Percentiles rank a stretch among this genome's conserved stretches.
Evolutionary conservation across 2,888 invertebrate species (phyloP).

Genomic region (Bhutanitis thaidina): DNA sequence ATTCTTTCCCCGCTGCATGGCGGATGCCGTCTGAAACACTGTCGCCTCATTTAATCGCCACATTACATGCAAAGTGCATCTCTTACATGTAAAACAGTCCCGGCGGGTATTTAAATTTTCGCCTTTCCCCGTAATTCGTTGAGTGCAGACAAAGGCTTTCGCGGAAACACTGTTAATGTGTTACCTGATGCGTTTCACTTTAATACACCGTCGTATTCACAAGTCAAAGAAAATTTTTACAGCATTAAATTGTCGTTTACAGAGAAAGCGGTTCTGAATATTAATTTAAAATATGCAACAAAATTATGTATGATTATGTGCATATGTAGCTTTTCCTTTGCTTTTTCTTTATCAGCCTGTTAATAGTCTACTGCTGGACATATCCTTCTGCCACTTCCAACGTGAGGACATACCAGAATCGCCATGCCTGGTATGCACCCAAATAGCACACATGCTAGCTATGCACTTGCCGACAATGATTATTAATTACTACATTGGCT

Average conservation of each 20-base stretch:
- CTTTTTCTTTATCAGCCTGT: too few relatives aligned
- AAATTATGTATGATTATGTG: too few relatives aligned
- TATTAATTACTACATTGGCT: too few relatives aligned
- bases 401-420: too few relatives aligned
- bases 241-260: neutral
- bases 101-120: constrained; percentile 76
- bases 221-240: constrained; percentile 11
- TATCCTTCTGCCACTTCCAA: too few relatives aligned
- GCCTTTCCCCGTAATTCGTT: constrained; percentile 70
- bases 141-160: constrained; percentile 71
- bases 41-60: constrained; percentile 65
- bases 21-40: constrained; percentile 32
- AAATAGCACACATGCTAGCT: too few relatives aligned
- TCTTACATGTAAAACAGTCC: constrained; percentile 76
- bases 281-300: too few relatives aligned
- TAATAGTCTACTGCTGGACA: too few relatives aligned
- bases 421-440: too few relatives aligned
- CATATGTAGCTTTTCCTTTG: too few relatives aligned
- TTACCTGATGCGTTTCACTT: constrained; percentile 41
- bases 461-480: too few relatives aligned
- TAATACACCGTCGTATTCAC: constrained; percentile 17
- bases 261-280: neutral
- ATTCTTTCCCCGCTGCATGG: constrained; percentile 28
- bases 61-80: constrained; percentile 76
- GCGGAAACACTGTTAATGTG: constrained; percentile 67